Evolutionary conservation across 2,888 invertebrate genomes (phyloP).

Genomic region (Andrena trimmerana): DNA sequence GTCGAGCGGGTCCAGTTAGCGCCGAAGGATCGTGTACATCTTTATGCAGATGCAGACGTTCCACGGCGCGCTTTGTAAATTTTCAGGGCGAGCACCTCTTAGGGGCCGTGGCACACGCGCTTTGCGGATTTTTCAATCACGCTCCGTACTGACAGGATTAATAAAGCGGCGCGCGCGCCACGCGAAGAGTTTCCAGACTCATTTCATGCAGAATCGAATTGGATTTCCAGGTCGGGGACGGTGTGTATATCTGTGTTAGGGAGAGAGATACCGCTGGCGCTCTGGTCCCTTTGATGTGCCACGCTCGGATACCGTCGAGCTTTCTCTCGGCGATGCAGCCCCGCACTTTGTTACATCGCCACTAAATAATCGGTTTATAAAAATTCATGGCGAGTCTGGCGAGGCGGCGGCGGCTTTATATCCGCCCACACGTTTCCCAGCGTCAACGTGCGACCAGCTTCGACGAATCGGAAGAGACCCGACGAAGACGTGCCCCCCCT

Average conservation of each 20-base stretch:
- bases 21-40: conserved; percentile 42
- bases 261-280: conserved; percentile 47
- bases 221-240: conserved; percentile 80
- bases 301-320: conserved; percentile 54
- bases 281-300: conserved; percentile 82
- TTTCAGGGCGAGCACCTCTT: conserved; percentile 64
- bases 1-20: conserved; percentile 26
- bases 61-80: conserved; percentile 61
- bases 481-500: not conserved
- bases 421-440: conserved; percentile 52
- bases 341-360: conserved; percentile 81
- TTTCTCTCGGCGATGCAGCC: conserved; percentile 53
- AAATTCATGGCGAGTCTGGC: conserved; percentile 79
- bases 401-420: conserved; percentile 70
- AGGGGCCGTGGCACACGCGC: conserved; percentile 63
- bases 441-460: not conserved
- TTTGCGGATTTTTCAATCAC: conserved; percentile 82
- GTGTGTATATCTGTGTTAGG: conserved; percentile 55
- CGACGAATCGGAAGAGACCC: conserved; percentile 23
- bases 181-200: conserved; percentile 80
- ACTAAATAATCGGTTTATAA: conserved; percentile 83
- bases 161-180: conserved; percentile 78
- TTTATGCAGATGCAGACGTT: conserved; percentile 45
- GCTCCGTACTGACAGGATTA: conserved; percentile 81
- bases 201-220: conserved; percentile 84